Base-by-base conservation (phyloP, 2,888 invertebrate species). In the Neuroscelio doddi region DNA sequence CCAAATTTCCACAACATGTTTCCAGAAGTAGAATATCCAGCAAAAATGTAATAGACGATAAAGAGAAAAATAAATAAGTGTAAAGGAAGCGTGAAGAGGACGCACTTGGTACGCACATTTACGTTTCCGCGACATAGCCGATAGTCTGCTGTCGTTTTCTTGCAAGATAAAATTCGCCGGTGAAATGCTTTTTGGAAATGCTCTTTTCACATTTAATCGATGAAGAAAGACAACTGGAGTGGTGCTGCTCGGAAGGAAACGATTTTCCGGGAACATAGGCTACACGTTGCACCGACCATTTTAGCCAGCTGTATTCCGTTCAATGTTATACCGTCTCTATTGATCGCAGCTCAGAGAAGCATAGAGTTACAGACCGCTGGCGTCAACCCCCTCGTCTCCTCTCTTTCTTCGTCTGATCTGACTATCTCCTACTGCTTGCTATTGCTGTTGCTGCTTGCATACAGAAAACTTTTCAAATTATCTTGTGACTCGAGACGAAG, bases 361-460 rank as follows among this genome's bases (percentile, higher is more conserved):
- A 80, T 80, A 79, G 78, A 80, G 80, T 80, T 81, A 81, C 81
- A 81, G 79, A 76, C 80, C 76, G 79, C 78, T 79, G 79, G 80
- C 80, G 79, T 79, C 79, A 78, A 71, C 73, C 73, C 72, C 62
- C 72, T 64, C 57, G 53, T 69, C 64, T 53, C 67, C 47, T 63
- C 68, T 69, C 68, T 51, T 67, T 44, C 68, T 67, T 68, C 69
- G 47, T 53, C 67, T 65, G 51, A n/a, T n/a, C n/a, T n/a, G n/a
- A n/a, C n/a, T n/a, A n/a, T n/a, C n/a, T n/a, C n/a, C n/a, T n/a
- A n/a, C n/a, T n/a, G n/a, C n/a, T n/a, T n/a, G 58, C 57, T 50
- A 38, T 53, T 42, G 9, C 38, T 29, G 29, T 12, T 30, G 36
- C 49, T 26, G 50, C 51, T 46, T 26, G 53, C 27, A 51, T 15